These are phyloP conservation scores for Cylloceria caligata DNA, from an alignment of 2,888 invertebrate species.

Conservation along the genomic window DNA sequence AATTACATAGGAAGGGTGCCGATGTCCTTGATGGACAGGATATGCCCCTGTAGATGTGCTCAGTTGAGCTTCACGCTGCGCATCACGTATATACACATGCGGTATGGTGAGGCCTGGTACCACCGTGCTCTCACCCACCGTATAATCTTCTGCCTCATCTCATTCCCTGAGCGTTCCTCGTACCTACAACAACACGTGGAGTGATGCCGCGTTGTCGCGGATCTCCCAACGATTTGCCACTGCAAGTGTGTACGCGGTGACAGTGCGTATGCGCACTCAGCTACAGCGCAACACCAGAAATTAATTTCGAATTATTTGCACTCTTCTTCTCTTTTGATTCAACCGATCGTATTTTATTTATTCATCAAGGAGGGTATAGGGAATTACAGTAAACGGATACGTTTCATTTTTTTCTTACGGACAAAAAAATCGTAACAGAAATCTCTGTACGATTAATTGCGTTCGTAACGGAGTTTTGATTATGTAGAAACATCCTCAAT, in stretches of 20 bases:
- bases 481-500: no score
- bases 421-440: no score
- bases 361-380: no score
- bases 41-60: constrained; percentile 73
- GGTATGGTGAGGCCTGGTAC: neutral
- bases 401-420: no score
- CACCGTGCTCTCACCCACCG: constrained; percentile 74
- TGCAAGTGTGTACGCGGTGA: constrained; percentile 20
- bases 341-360: neutral
- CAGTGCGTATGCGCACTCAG: neutral
- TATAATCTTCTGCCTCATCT: constrained; percentile 80
- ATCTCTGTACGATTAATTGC: no score
- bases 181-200: constrained; percentile 29
- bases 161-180: constrained; percentile 76
- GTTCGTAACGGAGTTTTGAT: no score
- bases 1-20: constrained; percentile 73
- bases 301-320: constrained; percentile 5
- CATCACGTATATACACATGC: constrained; percentile 12
- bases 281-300: neutral
- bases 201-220: constrained; percentile 71
- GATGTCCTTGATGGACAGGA: constrained; percentile 82
- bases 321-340: neutral
- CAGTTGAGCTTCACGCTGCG: neutral
- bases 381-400: no score
- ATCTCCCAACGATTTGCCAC: constrained; percentile 74